These are phyloP conservation scores for Brachypalpus laphriformis DNA, from an alignment of 2,888 invertebrate species.

Conservation along the genomic window DNA sequence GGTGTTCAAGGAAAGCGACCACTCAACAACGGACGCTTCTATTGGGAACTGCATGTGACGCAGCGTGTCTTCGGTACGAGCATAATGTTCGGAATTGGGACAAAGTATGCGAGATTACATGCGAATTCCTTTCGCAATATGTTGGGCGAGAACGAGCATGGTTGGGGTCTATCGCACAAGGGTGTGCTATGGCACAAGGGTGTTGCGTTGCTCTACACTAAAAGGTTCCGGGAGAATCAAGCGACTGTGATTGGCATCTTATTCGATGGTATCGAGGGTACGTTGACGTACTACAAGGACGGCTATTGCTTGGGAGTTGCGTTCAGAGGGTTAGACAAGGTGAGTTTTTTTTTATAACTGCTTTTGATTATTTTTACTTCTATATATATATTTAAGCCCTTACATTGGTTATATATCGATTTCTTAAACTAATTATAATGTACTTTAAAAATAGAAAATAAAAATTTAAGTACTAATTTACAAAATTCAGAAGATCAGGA, in stretches of 20 bases:
- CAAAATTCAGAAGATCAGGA: too few relatives aligned
- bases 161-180: constrained; percentile 90
- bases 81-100: constrained; percentile 90
- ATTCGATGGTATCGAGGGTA: constrained; percentile 88
- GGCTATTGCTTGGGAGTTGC: constrained; percentile 88
- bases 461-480: too few relatives aligned
- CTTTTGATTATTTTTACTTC: too few relatives aligned
- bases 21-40: constrained; percentile 86
- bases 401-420: too few relatives aligned
- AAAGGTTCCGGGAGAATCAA: constrained; percentile 88
- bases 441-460: too few relatives aligned
- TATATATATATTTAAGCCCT: too few relatives aligned
- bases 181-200: constrained; percentile 88
- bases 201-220: constrained; percentile 86
- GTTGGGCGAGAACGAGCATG: constrained; percentile 87
- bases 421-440: too few relatives aligned
- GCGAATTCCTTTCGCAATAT: constrained; percentile 88
- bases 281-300: constrained; percentile 88
- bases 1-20: constrained; percentile 87
- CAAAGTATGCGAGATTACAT: constrained; percentile 85
- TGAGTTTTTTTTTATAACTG: constrained; percentile 69
- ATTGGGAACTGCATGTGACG: constrained; percentile 87
- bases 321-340: constrained; percentile 86
- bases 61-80: constrained; percentile 88
- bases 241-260: constrained; percentile 87